phyloP scores from a whole-genome alignment of 1,140 invertebrate genomes.

The Achatina immaculata region DNA sequence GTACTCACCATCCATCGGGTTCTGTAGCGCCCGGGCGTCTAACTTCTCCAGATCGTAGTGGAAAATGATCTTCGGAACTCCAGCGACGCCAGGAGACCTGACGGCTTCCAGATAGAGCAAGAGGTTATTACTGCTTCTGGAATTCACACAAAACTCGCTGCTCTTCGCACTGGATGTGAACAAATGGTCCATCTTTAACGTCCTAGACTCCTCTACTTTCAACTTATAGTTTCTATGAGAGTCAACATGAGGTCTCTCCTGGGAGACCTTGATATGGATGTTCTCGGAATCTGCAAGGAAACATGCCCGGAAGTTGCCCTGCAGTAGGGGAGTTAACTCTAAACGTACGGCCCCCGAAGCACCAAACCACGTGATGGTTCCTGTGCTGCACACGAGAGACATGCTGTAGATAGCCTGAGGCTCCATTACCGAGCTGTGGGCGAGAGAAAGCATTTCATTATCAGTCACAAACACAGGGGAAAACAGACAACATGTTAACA shows the following conservation, averaged over 20 bases:
- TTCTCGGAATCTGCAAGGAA: conserved; percentile 20
- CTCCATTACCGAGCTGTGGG: neutral
- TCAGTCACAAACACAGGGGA: too few species aligned
- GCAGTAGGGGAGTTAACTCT: conserved; percentile 22
- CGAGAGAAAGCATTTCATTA: neutral
- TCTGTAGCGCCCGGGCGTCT: neutral
- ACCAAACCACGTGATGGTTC: conserved; percentile 36
- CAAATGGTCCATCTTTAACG: conserved; percentile 16
- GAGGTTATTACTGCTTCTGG: neutral
- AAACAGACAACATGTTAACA: too few species aligned
- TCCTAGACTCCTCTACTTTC: neutral
- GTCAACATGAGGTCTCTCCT: neutral
- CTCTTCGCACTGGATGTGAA: conserved; percentile 6
- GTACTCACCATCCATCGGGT: conserved; percentile 31
- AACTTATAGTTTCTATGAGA: conserved; percentile 8
- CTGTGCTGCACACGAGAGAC: conserved; percentile 23
- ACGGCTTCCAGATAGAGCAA: conserved; percentile 25
- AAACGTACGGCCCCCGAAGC: conserved; percentile 12
- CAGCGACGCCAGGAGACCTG: neutral
- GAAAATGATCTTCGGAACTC: conserved; percentile 19
- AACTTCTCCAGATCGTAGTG: conserved; percentile 32
- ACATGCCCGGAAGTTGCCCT: conserved; percentile 15
- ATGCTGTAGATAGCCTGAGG: conserved; percentile 31
- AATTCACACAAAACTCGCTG: conserved; percentile 15
- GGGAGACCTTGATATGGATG: conserved; percentile 10